Conservation (phyloP, 2,888 invertebrate species). For the Cephus nigrinus region DNA sequence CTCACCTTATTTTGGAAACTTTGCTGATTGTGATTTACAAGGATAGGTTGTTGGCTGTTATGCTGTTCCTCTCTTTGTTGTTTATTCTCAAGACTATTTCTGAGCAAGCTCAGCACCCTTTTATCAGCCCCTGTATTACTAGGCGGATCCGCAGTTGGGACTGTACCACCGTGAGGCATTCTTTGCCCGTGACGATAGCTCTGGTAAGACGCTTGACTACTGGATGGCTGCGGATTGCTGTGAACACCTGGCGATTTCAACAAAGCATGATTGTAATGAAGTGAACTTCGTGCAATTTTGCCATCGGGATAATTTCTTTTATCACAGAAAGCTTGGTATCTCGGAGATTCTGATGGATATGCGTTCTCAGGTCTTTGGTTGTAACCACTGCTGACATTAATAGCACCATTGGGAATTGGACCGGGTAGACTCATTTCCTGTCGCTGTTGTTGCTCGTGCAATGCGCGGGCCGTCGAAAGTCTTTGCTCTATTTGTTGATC, state of each 20-base stretch:
- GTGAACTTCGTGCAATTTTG: slow-evolving; percentile 30
- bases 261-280: slow-evolving; percentile 33
- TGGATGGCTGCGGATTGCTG: slow-evolving; percentile 25
- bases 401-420: slow-evolving; percentile 49
- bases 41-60: slow-evolving; percentile 55
- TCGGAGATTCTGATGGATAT: slow-evolving; percentile 40
- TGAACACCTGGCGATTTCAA: slow-evolving; percentile 31
- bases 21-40: slow-evolving; percentile 57
- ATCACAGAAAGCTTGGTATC: slow-evolving; percentile 58
- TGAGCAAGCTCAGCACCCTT: slow-evolving; percentile 76
- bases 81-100: slow-evolving; percentile 79
- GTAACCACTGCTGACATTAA: slow-evolving; percentile 42
- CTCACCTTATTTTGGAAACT: slow-evolving; percentile 59
- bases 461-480: slow-evolving; percentile 55
- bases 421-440: slow-evolving; percentile 48
- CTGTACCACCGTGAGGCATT: slow-evolving; percentile 18
- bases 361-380: slow-evolving; percentile 48
- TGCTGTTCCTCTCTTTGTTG: slow-evolving; percentile 60
- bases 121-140: slow-evolving; percentile 73
- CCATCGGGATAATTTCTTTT: slow-evolving; percentile 52
- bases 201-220: slow-evolving; percentile 34
- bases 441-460: slow-evolving; percentile 50
- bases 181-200: slow-evolving; percentile 29
- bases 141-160: slow-evolving; percentile 34
- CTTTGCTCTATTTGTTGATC: slow-evolving; percentile 71